Evolutionary conservation across 1,140 invertebrate genomes (phyloP).

Genomic region (Megalopta genalis): DNA sequence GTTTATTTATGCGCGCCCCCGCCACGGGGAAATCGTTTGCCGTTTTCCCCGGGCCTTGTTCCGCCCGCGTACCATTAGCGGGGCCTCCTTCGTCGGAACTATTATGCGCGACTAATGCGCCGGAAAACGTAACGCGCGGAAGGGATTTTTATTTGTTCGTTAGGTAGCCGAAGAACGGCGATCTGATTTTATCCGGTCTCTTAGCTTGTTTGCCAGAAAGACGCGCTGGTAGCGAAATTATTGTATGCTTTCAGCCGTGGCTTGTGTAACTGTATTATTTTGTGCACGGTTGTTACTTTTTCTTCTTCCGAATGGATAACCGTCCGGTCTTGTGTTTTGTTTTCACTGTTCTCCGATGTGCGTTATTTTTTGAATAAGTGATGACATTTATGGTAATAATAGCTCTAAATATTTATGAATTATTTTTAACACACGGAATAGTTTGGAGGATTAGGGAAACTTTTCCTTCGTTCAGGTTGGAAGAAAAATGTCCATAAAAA

Average conservation of each 20-base stretch:
- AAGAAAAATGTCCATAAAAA: no score
- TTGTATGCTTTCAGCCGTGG: background rate
- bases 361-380: no score
- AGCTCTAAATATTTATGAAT: no score
- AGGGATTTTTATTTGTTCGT: constrained; percentile 45
- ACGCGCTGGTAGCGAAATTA: background rate
- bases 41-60: constrained; percentile 26
- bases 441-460: no score
- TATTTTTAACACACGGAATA: no score
- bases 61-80: constrained; percentile 12
- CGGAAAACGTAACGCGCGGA: constrained; percentile 43
- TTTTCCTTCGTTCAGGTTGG: no score
- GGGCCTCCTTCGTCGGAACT: background rate
- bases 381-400: no score
- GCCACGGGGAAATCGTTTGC: constrained; percentile 33
- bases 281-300: no score
- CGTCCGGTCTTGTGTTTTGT: no score
- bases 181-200: constrained; percentile 8
- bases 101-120: constrained; percentile 32
- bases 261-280: no score
- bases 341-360: no score
- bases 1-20: constrained; percentile 14
- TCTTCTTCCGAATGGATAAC: no score
- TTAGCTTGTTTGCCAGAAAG: background rate
- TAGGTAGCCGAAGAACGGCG: background rate